Base-by-base conservation (phyloP, 2,888 invertebrate genomes). In the Gibbula magus region DNA sequence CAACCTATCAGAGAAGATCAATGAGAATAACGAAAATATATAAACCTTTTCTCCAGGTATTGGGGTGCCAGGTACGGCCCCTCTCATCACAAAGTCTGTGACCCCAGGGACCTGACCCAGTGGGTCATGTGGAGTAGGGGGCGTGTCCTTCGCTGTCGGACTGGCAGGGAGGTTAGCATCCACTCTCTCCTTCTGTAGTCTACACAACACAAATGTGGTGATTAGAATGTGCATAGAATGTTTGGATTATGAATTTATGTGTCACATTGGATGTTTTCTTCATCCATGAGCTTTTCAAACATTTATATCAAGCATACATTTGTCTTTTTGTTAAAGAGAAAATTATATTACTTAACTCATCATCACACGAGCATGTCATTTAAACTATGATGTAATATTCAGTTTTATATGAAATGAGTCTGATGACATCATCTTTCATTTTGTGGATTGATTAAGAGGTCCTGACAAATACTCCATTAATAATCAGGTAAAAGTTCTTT, bases 41-140 rank as follows among this genome's bases (percentile, higher is more conserved):
- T 45, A 54, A 70, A 88, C 89, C 88, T 85, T 82, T 70, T 87
- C 83, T 32, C 88, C 89, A 20, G 87, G 86, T 7, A 90, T 78
- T 20, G 79, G 74, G 0, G 88, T 88, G 0, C 89, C 89, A 16
- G 89, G 89, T 18, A 80, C 82, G 53, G 87, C 88, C n/a, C 88
- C 88, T 53, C 84, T 86, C 78, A 88, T 83, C 22, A 83, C 79
- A 73, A 84, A 82, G 52, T 82, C 81, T 25, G 82, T 66, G 2
- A 81, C 75, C n/a, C 81, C 85, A 18, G 81, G 66, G 18, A 81
- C 45, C 22, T 81, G 78, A 39, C 77, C 79, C 35, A 82, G 61
- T 8, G 83, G 81, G 25, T 83, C 74, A 45, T 79, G 78, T 22
- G 74, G 74, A 7, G 16, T 18, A 1, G 53, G 22, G 22, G 18